Percentiles rank a stretch among this genome's conserved stretches.
phyloP scores from a whole-genome alignment of 2,888 invertebrate species.

The Hymenopus coronatus region DNA sequence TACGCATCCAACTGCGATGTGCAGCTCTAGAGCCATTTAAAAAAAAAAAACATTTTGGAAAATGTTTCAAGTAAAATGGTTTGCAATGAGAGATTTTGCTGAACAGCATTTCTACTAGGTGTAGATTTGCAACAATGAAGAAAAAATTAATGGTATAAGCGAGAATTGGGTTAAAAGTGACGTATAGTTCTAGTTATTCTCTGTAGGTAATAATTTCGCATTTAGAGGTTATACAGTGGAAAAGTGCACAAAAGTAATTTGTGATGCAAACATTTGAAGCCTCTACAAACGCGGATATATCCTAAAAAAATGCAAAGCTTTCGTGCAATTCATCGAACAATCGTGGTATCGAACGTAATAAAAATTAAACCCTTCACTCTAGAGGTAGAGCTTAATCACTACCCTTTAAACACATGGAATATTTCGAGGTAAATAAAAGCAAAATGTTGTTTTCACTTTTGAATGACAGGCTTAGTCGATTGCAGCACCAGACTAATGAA shows the following conservation, averaged over 20 bases:
- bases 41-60: no score
- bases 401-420: neutral
- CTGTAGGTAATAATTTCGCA: neutral
- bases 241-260: neutral
- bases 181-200: no score
- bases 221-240: neutral
- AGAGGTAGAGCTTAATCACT: neutral
- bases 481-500: neutral
- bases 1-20: no score
- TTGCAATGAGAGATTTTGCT: no score
- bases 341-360: neutral
- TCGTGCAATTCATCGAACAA: neutral
- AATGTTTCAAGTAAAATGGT: no score
- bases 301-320: neutral
- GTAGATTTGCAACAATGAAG: no score
- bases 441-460: neutral
- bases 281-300: neutral
- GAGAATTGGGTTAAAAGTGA: no score
- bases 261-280: neutral
- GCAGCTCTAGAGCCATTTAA: no score
- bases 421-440: neutral
- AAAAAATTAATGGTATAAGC: no score
- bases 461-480: neutral
- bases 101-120: no score
- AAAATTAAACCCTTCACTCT: neutral